These are phyloP conservation scores for Sinhomidia bicolor DNA, from an alignment of 2,888 invertebrate species.

Conservation along the genomic window DNA sequence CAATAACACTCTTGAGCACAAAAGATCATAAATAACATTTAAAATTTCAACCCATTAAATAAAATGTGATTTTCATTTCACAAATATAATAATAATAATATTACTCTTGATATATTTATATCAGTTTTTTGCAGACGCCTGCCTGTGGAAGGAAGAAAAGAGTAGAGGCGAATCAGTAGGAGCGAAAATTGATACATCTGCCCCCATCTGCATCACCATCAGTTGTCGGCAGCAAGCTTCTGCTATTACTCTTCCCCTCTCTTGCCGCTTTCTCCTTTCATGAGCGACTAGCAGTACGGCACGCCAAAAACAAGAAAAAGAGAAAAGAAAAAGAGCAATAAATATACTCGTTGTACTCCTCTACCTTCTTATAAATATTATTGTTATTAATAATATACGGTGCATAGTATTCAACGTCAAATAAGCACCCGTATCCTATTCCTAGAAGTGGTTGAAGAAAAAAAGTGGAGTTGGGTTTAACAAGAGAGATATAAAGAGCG, in stretches of 20 bases:
- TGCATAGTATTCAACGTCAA: background rate
- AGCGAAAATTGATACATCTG: conserved; percentile 59
- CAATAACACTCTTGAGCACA: background rate
- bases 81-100: conserved; percentile 2
- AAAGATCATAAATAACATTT: conserved; percentile 46
- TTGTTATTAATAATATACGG: conserved; percentile 27
- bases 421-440: conserved; percentile 1
- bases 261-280: background rate
- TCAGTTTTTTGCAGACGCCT: conserved; percentile 48
- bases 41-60: conserved; percentile 48
- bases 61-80: conserved; percentile 63
- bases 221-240: conserved; percentile 37
- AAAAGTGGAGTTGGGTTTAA: background rate
- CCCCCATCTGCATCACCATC: conserved; percentile 48
- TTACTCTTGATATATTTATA: conserved; percentile 23
- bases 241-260: background rate
- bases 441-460: background rate
- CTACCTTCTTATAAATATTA: conserved; percentile 32
- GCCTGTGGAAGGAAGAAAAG: conserved; percentile 4
- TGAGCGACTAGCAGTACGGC: background rate
- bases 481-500: background rate
- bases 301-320: background rate
- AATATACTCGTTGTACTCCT: conserved; percentile 10
- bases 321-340: background rate
- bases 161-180: background rate